These are phyloP conservation scores for Spilosoma lubricipeda DNA, from an alignment of 2,888 invertebrate genomes.

Conservation along the genomic window DNA sequence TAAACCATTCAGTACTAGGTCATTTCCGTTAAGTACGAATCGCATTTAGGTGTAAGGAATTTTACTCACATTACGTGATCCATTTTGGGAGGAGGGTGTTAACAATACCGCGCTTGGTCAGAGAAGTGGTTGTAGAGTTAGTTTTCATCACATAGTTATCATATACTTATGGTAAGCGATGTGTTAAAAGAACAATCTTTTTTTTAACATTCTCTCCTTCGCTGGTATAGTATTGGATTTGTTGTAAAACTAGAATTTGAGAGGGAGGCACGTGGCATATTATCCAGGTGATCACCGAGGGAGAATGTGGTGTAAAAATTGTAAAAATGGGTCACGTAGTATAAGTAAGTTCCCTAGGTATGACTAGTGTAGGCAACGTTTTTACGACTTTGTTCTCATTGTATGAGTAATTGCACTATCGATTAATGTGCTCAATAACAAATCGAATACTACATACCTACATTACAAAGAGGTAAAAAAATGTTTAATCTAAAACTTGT, in stretches of 20 bases:
- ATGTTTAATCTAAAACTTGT: not conserved
- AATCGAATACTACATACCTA: not conserved
- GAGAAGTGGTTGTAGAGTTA: no score
- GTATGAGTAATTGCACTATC: slow-evolving; percentile 24
- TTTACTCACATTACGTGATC: not conserved
- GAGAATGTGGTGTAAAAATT: not conserved
- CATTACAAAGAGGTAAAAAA: not conserved
- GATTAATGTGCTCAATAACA: not conserved
- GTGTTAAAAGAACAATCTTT: no score
- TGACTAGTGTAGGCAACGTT: not conserved
- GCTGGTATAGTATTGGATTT: no score
- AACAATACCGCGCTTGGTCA: not conserved
- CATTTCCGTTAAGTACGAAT: not conserved
- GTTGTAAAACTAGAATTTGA: no score
- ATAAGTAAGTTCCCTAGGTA: not conserved
- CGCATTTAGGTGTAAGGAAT: not conserved
- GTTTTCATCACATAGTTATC: no score
- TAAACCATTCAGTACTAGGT: not conserved
- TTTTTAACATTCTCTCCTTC: no score
- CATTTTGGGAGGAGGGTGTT: not conserved
- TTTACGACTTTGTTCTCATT: slow-evolving; percentile 20
- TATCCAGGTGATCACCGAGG: no score
- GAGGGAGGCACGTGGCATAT: no score
- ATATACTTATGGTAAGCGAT: no score
- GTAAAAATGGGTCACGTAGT: not conserved